Conservation (phyloP, 2,888 invertebrate genomes). For the Augochlorella aurata region DNA sequence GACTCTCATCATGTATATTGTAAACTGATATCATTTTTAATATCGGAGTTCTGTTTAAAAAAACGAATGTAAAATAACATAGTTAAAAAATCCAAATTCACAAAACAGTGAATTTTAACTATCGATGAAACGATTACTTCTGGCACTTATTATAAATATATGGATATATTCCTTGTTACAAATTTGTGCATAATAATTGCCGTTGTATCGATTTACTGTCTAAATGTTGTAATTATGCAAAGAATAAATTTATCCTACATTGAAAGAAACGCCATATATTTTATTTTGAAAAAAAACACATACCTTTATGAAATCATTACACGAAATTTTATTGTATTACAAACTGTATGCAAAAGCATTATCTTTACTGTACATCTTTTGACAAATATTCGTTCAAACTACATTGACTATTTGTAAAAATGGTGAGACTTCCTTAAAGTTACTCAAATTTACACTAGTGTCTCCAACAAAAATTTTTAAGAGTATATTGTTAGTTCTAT, state of each 20-base stretch:
- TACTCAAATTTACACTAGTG: conserved; percentile 58
- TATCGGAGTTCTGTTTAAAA: conserved; percentile 40
- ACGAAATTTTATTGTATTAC: not conserved
- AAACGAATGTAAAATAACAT: conserved; percentile 42
- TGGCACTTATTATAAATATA: conserved; percentile 65
- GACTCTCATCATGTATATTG: conserved; percentile 23
- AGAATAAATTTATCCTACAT: conserved; percentile 64
- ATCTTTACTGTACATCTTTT: not conserved
- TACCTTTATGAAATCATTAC: conserved; percentile 14
- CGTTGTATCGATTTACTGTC: conserved; percentile 72
- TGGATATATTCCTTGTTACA: conserved; percentile 67
- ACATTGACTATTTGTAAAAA: conserved; percentile 74
- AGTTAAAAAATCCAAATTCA: conserved; percentile 48
- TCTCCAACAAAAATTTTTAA: conserved; percentile 75
- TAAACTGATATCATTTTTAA: conserved; percentile 40
- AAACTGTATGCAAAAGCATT: not conserved
- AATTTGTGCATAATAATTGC: conserved; percentile 68
- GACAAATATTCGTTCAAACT: not conserved
- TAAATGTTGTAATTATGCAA: conserved; percentile 72
- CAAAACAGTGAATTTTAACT: conserved; percentile 49
- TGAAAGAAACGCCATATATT: conserved; percentile 23
- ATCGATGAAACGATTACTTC: conserved; percentile 45
- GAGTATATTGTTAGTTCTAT: conserved; percentile 71
- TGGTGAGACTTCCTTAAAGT: conserved; percentile 69
- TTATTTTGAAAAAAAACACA: not conserved